A percentile compares a stretch with the other conserved stretches of the same genome.
phyloP scores from a whole-genome alignment of 2,113 vertebrate species.

The Athene noctua region DNA sequence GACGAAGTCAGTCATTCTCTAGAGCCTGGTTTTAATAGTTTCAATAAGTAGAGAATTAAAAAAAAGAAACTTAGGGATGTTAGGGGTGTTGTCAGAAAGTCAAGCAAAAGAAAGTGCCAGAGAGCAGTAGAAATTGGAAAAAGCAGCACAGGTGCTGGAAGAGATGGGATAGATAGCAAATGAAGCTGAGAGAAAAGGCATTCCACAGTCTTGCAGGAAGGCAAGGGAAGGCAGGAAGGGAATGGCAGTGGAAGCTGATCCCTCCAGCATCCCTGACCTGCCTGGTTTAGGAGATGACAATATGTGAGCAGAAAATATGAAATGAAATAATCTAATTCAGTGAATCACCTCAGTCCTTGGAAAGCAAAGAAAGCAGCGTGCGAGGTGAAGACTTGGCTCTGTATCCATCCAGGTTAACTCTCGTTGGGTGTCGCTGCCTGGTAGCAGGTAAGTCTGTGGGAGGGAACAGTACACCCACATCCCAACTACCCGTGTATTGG shows the following conservation, averaged over 20 bases:
- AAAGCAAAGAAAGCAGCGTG: neutral
- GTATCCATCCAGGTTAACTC: neutral
- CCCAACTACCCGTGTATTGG: rapidly evolving
- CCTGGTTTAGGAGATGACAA: neutral
- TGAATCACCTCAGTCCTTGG: neutral
- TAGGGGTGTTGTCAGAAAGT: neutral
- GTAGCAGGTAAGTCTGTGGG: neutral
- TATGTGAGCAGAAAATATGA: neutral
- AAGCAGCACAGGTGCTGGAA: neutral
- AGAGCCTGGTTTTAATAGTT: neutral
- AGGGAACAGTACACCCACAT: rapidly evolving
- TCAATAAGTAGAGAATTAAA: neutral
- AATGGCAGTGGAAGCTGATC: neutral
- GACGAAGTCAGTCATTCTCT: neutral
- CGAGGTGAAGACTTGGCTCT: neutral
- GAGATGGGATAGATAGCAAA: neutral
- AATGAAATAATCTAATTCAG: neutral
- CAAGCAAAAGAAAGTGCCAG: neutral
- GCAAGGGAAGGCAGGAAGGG: neutral
- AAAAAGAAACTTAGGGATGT: neutral
- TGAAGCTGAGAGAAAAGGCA: neutral
- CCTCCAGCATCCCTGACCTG: neutral
- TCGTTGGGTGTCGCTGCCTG: rapidly evolving
- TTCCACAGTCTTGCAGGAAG: neutral
- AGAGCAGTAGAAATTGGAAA: neutral